Evolutionary conservation across 2,888 invertebrate species (phyloP).

Genomic region (Apodemia hepburni): DNA sequence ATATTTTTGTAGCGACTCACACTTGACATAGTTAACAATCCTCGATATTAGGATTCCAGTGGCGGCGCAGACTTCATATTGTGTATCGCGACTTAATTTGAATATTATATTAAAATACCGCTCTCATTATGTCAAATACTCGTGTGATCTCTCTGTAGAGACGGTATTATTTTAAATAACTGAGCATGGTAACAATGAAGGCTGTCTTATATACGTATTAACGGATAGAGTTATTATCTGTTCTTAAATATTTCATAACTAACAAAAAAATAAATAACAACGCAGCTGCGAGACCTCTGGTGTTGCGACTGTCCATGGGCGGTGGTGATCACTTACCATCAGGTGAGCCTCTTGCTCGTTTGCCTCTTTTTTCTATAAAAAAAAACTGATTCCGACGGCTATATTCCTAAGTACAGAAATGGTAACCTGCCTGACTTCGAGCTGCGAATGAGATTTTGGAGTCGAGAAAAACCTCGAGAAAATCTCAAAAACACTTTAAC

Average conservation of each 20-base stretch:
- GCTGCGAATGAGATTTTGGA: too few species aligned
- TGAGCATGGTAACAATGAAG: background rate
- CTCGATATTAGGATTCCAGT: slow-evolving; percentile 35
- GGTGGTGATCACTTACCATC: too few species aligned
- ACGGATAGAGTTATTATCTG: background rate
- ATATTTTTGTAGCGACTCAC: slow-evolving; percentile 18
- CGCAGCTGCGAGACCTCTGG: too few species aligned
- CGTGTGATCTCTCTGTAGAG: slow-evolving; percentile 15
- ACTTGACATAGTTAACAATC: slow-evolving; percentile 19
- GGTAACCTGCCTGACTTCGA: too few species aligned
- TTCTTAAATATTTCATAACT: background rate
- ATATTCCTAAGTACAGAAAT: too few species aligned
- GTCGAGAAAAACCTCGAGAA: too few species aligned
- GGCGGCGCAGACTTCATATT: slow-evolving; percentile 24
- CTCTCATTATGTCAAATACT: slow-evolving; percentile 21
- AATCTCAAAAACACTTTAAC: too few species aligned
- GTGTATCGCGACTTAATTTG: slow-evolving; percentile 39
- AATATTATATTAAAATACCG: slow-evolving; percentile 51
- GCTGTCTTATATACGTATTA: background rate
- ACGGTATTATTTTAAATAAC: background rate
- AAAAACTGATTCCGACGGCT: too few species aligned
- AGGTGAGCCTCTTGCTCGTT: too few species aligned
- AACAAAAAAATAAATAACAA: too few species aligned
- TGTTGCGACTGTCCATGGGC: too few species aligned
- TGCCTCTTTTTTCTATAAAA: too few species aligned